Base-by-base conservation (phyloP, 2,888 invertebrate species). In the Palloptera scutellata region DNA sequence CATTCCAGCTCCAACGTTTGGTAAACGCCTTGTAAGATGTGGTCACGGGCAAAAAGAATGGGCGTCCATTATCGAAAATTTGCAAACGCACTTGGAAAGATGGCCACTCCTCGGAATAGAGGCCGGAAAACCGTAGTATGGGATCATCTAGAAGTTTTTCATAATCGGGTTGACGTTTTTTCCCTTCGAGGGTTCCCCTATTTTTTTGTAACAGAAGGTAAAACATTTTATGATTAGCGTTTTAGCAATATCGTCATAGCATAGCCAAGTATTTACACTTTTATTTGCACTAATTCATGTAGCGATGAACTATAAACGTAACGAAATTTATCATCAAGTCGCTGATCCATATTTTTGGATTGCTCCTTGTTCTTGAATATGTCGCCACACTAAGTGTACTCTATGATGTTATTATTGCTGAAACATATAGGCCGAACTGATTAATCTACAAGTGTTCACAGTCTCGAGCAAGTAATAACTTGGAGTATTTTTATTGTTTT, bases 1-100 rank as follows among this genome's bases (percentile, higher is more conserved):
- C 97, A 83, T 97, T 98, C 98, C 98, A 98, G 81, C 96, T 97
- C 96, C 96, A 98, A 77, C 97, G 87, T 64, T 92, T 94, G 20
- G 92, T 92, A 80, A 98, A 98, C 1, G 95, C 89, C 84, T 97
- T 98, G 81, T 97, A 97, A 0, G 96, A 91, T 1, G 97, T 96
- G 51, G 91, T 90, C 13, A 96, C 92, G 0, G 97, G 95, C 72
- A 97, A 85, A 15, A 95, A 93, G 1, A 97, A 87, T 0, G 94
- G 91, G 63, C 91, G 88, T 61, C 92, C 92, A 80, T 94, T 92
- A 71, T 93, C 91, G 83, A 90, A 91, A 12, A 97, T 89, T 86
- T 96, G 94, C 76, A 95, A 91, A 0, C 93, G 92, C 11, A 97
- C 96, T 83, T 92, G 92, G 73, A 98, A 87, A 81, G 98, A 96